Evolutionary conservation across 2,797 vertebrate genomes (phyloP), one percentile per base, ranked within the genome.

Genomic region (Catharus ustulatus): DNA sequence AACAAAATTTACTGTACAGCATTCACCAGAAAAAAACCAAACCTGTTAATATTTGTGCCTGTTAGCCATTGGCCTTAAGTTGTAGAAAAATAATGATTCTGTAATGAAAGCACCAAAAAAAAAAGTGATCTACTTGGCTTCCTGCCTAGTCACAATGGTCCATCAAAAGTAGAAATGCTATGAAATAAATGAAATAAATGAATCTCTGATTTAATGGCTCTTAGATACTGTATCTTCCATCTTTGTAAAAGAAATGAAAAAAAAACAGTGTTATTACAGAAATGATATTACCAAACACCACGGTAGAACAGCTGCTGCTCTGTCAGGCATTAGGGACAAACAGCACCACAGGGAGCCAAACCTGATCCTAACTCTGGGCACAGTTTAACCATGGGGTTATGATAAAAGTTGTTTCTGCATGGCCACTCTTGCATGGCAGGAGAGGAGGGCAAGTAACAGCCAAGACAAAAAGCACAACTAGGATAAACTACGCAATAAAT

Each of bases 301-400:
- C 48, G 83, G 66, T 45, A 88, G 29, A 87, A 30, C 8, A 76
- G 38, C 58, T 62, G 27, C 43, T 61, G 2, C 54, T 54, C 19
- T 4, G 27, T 36, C 63, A 51, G 32, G 26, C 48, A 40, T 19
- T 45, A 36, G 67, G 54, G 74, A 66, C 20, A 91, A 73, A 76
- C 10, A 73, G 27, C 32, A 45, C 4, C 21, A 89, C 13, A 73
- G 11, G 64, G 13, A 73, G 9, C 36, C 49, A 79, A 77, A 79
- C 40, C 40, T 36, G 4, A 22, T 55, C 79, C n/a, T 36, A 55
- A 71, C 19, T 82, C 49, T 23, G 29, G 34, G 23, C 15, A 7
- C 7, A 27, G 36, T 43, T 74, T 59, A 38, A 29, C 13, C 15
- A 36, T 1, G 0, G 19, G 9, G 6, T 43, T 40, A 1, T 3